phyloP scores from a whole-genome alignment of 2,113 vertebrate genomes.

The Todiramphus chloris region DNA sequence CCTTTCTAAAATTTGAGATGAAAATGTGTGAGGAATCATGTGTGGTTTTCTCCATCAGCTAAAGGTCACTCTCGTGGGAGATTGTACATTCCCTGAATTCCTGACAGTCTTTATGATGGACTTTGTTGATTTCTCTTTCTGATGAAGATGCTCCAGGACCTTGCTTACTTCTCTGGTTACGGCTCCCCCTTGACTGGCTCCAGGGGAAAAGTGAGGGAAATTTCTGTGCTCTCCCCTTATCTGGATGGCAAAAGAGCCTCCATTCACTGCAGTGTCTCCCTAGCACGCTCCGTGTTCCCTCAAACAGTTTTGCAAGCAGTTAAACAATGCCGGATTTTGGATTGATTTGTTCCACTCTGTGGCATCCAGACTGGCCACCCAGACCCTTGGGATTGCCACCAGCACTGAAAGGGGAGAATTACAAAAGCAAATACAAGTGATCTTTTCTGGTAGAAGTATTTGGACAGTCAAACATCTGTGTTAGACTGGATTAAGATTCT shows the following conservation, averaged over 20 bases:
- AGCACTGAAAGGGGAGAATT: not conserved
- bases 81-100: not conserved
- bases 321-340: not conserved
- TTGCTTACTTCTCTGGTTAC: not conserved
- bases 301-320: not conserved
- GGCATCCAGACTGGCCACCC: not conserved
- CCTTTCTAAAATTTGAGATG: not conserved
- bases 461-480: not conserved
- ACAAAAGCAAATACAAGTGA: not conserved
- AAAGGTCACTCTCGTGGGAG: not conserved
- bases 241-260: not conserved
- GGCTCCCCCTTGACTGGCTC: not conserved
- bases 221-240: not conserved
- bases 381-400: not conserved
- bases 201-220: not conserved
- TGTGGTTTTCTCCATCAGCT: not conserved
- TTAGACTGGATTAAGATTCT: constrained; percentile 12
- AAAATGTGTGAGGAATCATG: not conserved
- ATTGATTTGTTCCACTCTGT: not conserved
- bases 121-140: not conserved
- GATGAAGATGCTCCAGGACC: not conserved
- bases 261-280: fast-evolving
- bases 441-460: constrained; percentile 2
- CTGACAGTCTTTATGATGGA: not conserved
- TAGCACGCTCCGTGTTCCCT: not conserved